Base-by-base conservation (phyloP, 2,797 vertebrate genomes). In the Paramormyrops hopkinsi region DNA sequence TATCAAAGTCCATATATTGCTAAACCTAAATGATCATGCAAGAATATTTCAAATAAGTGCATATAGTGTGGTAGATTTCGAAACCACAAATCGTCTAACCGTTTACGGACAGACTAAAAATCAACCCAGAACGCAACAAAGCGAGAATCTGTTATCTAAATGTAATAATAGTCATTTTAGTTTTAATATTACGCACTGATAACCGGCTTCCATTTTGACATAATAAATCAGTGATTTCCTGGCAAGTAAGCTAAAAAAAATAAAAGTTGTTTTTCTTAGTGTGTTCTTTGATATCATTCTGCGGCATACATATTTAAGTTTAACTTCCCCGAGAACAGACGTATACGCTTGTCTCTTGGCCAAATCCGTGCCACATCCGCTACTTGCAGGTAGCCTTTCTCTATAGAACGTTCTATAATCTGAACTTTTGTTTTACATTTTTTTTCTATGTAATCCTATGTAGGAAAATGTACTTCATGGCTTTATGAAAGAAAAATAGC, bases 161-260 rank as follows among this genome's bases (percentile, higher is more conserved):
- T 82, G 76, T 82, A 46, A 82, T 44, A 82, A 82, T 8, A n/a
- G 76, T 82, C n/a, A 46, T 82, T 82, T 82, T 82, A 79, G 17
- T 19, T 37, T n/a, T 44, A 44, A 19, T 41, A n/a, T 44, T 79
- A 82, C 7, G 8, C 5, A 82, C 41, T 82, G 37, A 44, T 46
- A 22, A 22, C 6, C 41, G 44, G 17, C 2, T 22, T 11, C 41
- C 17, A 82, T 44, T 82, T n/a, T n/a, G 19, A 4, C 17, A 82
- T 82, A 82, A 46, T 46, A 82, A 82, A 46, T 46, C 41, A 11
- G 37, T 19, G 8, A 46, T 46, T 82, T 46, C 41, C 76, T 46
- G 76, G n/a, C 17, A 82, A 41, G 37, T 82, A 46, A 82, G 12
- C 76, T 44, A n/a, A 69, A 46, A 79, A 79, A 41, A 76, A 37